Conservation (phyloP, 2,797 vertebrate genomes). For the Microcaecilia unicolor region DNA sequence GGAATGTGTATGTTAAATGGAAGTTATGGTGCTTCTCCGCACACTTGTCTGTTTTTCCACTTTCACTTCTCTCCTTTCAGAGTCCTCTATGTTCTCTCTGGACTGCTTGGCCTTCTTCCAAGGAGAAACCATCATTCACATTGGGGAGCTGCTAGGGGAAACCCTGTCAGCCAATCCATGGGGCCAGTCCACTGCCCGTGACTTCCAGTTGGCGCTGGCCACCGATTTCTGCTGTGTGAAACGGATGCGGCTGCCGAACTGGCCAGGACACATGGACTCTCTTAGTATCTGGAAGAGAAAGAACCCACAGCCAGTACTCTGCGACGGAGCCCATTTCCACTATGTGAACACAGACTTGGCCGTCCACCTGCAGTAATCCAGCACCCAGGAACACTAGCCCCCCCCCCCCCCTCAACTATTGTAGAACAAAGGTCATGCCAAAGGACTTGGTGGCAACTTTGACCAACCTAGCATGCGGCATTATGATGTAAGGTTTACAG, state of each 20-base stretch:
- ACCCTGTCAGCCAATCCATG: slow-evolving; percentile 13
- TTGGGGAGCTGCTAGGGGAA: slow-evolving; percentile 14
- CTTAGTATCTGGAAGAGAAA: slow-evolving; percentile 16
- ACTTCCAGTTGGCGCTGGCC: slow-evolving; percentile 10
- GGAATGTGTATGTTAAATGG: too few species aligned
- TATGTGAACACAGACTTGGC: slow-evolving; percentile 7
- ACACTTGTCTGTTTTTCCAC: too few species aligned
- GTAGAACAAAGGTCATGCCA: too few species aligned
- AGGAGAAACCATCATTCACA: slow-evolving; percentile 8
- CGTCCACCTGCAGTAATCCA: too few species aligned
- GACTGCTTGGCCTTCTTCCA: slow-evolving; percentile 11
- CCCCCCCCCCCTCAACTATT: too few species aligned
- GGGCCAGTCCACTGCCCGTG: slow-evolving; percentile 14
- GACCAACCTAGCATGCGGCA: too few species aligned
- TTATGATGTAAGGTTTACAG: too few species aligned
- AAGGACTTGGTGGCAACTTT: too few species aligned
- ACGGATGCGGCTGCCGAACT: slow-evolving; percentile 8
- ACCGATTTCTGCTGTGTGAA: slow-evolving; percentile 19
- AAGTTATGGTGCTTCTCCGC: too few species aligned
- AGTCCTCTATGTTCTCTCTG: slow-evolving; percentile 12
- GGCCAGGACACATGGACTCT: slow-evolving; percentile 14
- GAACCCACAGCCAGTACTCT: slow-evolving; percentile 12
- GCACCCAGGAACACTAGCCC: too few species aligned
- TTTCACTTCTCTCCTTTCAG: background rate
- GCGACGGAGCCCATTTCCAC: slow-evolving; percentile 17